Evolutionary conservation across 1,140 invertebrate genomes (phyloP).

Genomic region (Augochlora pura): DNA sequence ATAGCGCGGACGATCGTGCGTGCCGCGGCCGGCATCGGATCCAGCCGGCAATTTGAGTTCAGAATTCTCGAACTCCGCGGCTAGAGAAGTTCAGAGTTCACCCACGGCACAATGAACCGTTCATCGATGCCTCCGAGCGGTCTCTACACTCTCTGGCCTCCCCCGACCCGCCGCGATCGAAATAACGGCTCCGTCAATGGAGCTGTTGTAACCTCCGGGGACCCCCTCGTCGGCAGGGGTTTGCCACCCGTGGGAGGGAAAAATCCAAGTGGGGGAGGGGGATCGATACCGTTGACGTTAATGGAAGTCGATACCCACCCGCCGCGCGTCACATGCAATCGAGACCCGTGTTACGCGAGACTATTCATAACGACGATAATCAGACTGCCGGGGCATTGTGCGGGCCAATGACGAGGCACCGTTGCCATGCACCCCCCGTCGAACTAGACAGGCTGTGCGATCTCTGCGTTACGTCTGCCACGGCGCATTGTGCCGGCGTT

Average conservation of each 20-base stretch:
- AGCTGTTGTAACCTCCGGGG: constrained; percentile 58
- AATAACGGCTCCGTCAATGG: constrained; percentile 62
- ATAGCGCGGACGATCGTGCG: constrained; percentile 15
- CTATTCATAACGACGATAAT: constrained; percentile 61
- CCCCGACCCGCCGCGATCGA: constrained; percentile 31
- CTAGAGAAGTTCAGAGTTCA: constrained; percentile 62
- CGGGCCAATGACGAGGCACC: constrained; percentile 58
- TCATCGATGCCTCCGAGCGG: constrained; percentile 54
- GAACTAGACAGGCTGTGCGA: constrained; percentile 19
- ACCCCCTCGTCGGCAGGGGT: constrained; percentile 11
- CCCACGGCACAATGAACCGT: constrained; percentile 61
- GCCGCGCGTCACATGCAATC: constrained; percentile 45
- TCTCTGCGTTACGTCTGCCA: constrained; percentile 30
- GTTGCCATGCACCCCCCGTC: constrained; percentile 20
- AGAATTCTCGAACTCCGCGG: constrained; percentile 38
- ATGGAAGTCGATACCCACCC: constrained; percentile 59
- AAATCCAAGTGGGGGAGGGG: background rate
- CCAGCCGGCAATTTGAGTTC: constrained; percentile 40
- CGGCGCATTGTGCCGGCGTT: background rate
- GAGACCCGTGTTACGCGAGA: constrained; percentile 62
- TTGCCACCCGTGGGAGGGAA: background rate
- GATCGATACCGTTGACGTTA: constrained; percentile 28
- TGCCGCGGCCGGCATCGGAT: background rate
- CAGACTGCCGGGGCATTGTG: constrained; percentile 47
- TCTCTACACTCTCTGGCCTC: constrained; percentile 5